These are phyloP conservation scores for Shargacucullia verbasci DNA, from an alignment of 2,888 invertebrate species.

Conservation along the genomic window DNA sequence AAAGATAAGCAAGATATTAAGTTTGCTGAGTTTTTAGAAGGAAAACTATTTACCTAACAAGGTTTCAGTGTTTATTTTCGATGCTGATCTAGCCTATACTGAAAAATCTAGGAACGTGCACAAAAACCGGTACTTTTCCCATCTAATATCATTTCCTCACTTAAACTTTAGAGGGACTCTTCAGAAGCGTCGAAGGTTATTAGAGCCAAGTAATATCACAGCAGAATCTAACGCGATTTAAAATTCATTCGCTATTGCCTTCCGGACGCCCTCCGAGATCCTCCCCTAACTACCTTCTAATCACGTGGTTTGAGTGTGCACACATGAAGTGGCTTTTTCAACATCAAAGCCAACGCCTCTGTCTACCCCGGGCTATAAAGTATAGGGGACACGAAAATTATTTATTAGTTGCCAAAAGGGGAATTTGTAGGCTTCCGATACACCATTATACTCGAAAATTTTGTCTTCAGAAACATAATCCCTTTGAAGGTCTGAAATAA, in stretches of 20 bases:
- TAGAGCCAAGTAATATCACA: constrained; percentile 23
- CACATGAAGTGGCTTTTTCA: constrained; percentile 80
- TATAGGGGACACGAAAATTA: constrained; percentile 70
- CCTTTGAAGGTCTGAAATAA: constrained; percentile 62
- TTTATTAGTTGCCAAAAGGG: constrained; percentile 76
- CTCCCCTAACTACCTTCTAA: constrained; percentile 76
- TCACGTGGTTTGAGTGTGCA: constrained; percentile 76
- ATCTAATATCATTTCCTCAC: constrained; percentile 5
- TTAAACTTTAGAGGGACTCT: constrained; percentile 31
- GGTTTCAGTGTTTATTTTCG: no score
- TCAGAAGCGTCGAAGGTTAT: constrained; percentile 32
- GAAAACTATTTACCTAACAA: no score
- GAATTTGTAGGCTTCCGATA: constrained; percentile 63
- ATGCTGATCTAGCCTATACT: no score
- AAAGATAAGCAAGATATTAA: no score
- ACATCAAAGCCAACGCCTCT: constrained; percentile 78
- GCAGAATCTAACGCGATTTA: constrained; percentile 65
- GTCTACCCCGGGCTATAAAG: constrained; percentile 46
- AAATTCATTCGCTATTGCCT: constrained; percentile 68
- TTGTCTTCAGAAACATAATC: constrained; percentile 50
- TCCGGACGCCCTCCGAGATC: constrained; percentile 36
- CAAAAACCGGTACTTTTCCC: no score
- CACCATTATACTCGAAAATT: constrained; percentile 47
- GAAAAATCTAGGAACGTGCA: no score
- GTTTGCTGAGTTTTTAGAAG: no score